phyloP scores from a whole-genome alignment of 2,888 invertebrate species.

The Pachycephus smyrnensis region DNA sequence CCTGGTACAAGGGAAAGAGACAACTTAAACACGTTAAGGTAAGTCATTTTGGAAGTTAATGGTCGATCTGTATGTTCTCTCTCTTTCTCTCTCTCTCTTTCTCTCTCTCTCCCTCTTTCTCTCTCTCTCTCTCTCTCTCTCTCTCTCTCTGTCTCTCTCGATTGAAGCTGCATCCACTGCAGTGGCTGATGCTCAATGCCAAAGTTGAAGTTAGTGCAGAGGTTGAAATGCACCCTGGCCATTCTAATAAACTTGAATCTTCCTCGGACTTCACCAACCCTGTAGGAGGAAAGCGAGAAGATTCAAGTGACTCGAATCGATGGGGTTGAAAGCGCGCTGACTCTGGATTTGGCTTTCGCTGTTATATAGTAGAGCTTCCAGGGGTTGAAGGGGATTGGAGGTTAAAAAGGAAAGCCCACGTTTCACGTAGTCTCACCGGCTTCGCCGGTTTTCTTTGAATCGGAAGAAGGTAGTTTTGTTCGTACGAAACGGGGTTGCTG shows the following conservation, averaged over 20 bases:
- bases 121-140: too few species aligned
- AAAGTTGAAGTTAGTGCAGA: background rate
- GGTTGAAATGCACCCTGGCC: background rate
- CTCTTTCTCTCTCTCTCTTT: too few species aligned
- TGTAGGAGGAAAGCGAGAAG: background rate
- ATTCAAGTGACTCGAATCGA: background rate
- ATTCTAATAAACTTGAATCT: background rate
- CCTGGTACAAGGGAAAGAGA: conserved; percentile 91
- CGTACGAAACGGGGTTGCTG: background rate
- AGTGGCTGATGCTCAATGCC: background rate
- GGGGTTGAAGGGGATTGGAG: background rate
- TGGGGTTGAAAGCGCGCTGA: background rate
- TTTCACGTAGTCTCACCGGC: background rate
- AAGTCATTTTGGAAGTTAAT: conserved; percentile 41
- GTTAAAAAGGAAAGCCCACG: background rate
- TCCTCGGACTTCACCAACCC: background rate
- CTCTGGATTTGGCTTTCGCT: background rate
- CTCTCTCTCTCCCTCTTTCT: too few species aligned
- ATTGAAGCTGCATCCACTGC: too few species aligned
- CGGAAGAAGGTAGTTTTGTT: background rate
- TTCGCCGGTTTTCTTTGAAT: background rate
- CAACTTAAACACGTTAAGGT: conserved; percentile 86
- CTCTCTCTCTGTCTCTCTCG: too few species aligned
- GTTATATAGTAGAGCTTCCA: background rate
- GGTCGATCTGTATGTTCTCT: background rate